Percentiles rank a stretch among this genome's conserved stretches.
phyloP scores from a whole-genome alignment of 2,113 vertebrate species.

The Albula glossodonta region DNA sequence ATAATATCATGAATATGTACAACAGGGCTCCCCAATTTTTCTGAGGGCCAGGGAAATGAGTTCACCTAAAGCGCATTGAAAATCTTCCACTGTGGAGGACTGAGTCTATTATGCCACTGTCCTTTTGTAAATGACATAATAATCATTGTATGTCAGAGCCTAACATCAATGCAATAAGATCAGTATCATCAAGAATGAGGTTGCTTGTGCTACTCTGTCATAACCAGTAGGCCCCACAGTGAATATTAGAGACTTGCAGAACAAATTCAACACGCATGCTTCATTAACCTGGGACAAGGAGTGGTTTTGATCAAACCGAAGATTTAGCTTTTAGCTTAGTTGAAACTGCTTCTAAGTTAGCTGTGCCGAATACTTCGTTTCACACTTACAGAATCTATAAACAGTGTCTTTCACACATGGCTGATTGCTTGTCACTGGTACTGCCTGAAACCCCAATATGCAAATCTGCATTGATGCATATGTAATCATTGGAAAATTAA shows the following conservation, averaged over 20 bases:
- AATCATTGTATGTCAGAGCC: background rate
- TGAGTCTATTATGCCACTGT: background rate
- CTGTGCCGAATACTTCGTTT: background rate
- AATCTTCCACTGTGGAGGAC: background rate
- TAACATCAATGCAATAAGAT: background rate
- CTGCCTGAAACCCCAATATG: background rate
- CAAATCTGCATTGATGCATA: background rate
- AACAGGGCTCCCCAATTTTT: background rate
- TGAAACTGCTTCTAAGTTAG: background rate
- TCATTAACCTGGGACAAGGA: slow-evolving; percentile 8
- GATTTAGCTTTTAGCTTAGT: background rate
- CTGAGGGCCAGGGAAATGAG: background rate
- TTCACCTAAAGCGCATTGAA: background rate
- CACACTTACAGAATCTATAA: slow-evolving; percentile 15
- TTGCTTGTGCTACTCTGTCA: background rate
- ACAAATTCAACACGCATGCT: background rate
- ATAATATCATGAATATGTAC: too few relatives aligned
- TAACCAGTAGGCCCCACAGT: background rate
- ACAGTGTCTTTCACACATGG: slow-evolving; percentile 12
- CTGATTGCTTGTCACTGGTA: background rate
- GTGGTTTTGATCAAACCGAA: background rate
- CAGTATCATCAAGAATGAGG: background rate
- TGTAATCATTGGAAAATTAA: slow-evolving; percentile 13
- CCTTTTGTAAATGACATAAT: background rate
- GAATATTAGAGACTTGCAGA: slow-evolving; percentile 7